phyloP scores from a whole-genome alignment of 2,888 invertebrate species.

The Stenoptilia bipunctidactyla region DNA sequence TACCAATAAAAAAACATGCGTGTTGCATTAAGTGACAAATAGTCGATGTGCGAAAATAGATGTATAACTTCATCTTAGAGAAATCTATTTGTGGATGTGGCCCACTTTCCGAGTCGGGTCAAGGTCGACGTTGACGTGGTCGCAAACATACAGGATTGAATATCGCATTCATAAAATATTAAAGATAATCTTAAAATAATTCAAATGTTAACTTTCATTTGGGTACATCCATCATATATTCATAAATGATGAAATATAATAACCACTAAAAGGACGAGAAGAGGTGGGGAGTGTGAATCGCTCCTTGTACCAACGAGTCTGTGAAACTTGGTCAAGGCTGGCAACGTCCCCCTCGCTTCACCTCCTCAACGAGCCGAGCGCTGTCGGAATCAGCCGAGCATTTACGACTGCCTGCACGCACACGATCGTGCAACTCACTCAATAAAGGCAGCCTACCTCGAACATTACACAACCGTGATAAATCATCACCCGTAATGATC shows the following conservation, averaged over 20 bases:
- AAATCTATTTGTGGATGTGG: conserved; percentile 52
- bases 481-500: conserved; percentile 56
- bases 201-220: too few relatives aligned
- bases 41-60: conserved; percentile 50
- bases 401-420: conserved; percentile 43
- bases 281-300: conserved; percentile 68
- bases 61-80: conserved; percentile 47
- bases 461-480: conserved; percentile 61
- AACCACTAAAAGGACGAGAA: conserved; percentile 61
- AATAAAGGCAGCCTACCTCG: conserved; percentile 27
- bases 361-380: conserved; percentile 37
- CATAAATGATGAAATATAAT: too few relatives aligned
- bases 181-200: too few relatives aligned
- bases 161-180: too few relatives aligned
- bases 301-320: conserved; percentile 65
- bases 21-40: conserved; percentile 42
- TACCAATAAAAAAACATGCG: conserved; percentile 64
- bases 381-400: conserved; percentile 41
- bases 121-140: conserved; percentile 53
- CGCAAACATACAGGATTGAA: too few relatives aligned
- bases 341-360: conserved; percentile 30
- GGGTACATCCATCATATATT: too few relatives aligned
- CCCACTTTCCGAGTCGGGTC: conserved; percentile 57
- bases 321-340: conserved; percentile 71
- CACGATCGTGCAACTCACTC: conserved; percentile 47